These are phyloP conservation scores for Acropternis orthonyx DNA, from an alignment of 2,797 vertebrate species.

Conservation along the genomic window DNA sequence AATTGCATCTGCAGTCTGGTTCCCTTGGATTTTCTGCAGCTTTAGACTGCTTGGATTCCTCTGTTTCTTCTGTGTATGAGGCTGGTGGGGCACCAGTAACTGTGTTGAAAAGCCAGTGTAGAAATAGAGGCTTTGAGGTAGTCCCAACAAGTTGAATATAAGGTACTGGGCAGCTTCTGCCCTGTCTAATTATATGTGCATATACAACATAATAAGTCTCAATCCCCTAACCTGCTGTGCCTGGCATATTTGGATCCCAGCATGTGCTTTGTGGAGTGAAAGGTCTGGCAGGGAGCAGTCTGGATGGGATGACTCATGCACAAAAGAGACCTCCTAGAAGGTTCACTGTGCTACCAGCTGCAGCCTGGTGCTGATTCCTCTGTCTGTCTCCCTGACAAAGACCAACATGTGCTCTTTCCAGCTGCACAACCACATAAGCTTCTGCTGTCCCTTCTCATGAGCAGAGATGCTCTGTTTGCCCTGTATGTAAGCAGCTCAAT, in stretches of 20 bases:
- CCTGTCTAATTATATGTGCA: not conserved
- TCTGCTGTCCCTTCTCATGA: not conserved
- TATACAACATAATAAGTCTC: not conserved
- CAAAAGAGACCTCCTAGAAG: slow-evolving; percentile 13
- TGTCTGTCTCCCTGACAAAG: not conserved
- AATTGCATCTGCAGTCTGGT: not conserved
- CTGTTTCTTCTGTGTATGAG: rapidly evolving
- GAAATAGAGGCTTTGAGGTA: not conserved
- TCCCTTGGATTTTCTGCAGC: not conserved
- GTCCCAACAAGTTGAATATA: not conserved
- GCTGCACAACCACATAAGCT: not conserved
- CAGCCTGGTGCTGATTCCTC: not conserved
- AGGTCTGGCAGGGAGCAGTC: not conserved
- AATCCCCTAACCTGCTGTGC: not conserved
- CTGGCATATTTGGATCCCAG: not conserved
- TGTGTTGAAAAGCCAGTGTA: not conserved
- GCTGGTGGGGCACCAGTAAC: not conserved
- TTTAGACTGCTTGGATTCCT: not conserved
- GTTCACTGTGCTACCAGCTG: slow-evolving; percentile 20
- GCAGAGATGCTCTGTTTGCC: not conserved
- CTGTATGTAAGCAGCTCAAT: not conserved
- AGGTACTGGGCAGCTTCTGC: not conserved
- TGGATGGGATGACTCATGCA: not conserved
- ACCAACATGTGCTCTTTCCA: not conserved
- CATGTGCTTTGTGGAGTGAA: not conserved